Evolutionary conservation across 2,888 invertebrate genomes (phyloP).

Genomic region (Acanthopleura granulata): DNA sequence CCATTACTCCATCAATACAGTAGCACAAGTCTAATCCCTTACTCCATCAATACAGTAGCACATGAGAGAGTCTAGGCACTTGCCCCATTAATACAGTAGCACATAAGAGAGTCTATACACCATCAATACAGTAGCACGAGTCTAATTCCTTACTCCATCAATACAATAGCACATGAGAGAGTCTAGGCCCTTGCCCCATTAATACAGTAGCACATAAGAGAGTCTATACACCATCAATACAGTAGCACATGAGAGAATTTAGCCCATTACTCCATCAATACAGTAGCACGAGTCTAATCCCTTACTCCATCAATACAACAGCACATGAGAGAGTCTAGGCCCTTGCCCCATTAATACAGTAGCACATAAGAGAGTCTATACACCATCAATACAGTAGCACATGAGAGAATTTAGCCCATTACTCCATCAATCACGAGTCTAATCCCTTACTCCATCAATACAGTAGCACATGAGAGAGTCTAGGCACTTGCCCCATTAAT

Average conservation of each 20-base stretch:
- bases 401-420: no score
- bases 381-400: slow-evolving; percentile 2
- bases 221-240: slow-evolving; percentile 8
- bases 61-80: not conserved
- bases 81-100: slow-evolving; percentile 6
- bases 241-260: not conserved
- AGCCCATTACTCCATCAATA: slow-evolving; percentile 6
- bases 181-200: slow-evolving; percentile 3
- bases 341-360: slow-evolving; percentile 11
- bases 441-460: slow-evolving; percentile 12
- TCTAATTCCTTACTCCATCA: slow-evolving; percentile 11
- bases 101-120: slow-evolving; percentile 12
- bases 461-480: not conserved
- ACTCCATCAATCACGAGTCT: no score
- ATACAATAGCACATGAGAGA: slow-evolving; percentile 1
- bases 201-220: not conserved
- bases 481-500: not conserved
- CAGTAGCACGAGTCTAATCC: not conserved
- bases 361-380: slow-evolving; percentile 5
- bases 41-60: slow-evolving; percentile 8
- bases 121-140: no score
- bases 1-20: slow-evolving; percentile 11
- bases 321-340: not conserved
- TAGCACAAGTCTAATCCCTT: not conserved
- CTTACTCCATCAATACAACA: slow-evolving; percentile 12